These are phyloP conservation scores for Volucella bombylans DNA, from an alignment of 2,888 invertebrate species.

Conservation along the genomic window DNA sequence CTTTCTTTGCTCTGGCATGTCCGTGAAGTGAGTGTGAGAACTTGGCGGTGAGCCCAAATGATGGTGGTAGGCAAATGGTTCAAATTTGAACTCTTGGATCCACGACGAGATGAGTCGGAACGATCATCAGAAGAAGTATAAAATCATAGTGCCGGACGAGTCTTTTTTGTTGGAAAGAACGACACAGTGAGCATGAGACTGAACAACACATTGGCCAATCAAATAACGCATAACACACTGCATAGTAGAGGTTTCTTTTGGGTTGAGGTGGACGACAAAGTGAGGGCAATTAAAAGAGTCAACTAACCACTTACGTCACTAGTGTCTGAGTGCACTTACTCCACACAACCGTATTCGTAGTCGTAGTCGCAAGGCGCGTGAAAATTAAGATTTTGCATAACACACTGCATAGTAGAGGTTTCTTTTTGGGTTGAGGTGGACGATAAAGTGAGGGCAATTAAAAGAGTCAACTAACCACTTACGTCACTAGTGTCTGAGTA, in stretches of 20 bases:
- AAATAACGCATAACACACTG: background rate
- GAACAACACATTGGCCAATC: background rate
- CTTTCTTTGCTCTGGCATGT: background rate
- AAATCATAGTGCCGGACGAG: too few relatives aligned
- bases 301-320: slow-evolving; percentile 29
- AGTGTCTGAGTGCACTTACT: slow-evolving; percentile 23
- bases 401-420: background rate
- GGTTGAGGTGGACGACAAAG: background rate
- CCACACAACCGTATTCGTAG: slow-evolving; percentile 2
- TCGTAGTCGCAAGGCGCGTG: background rate
- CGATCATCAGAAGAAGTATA: too few relatives aligned
- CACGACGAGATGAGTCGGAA: too few relatives aligned
- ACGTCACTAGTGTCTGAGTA: slow-evolving; percentile 14
- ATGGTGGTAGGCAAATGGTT: background rate
- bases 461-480: slow-evolving; percentile 28
- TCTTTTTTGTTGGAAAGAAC: too few relatives aligned
- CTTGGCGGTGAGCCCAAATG: slow-evolving; percentile 48
- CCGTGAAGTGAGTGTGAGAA: slow-evolving; percentile 49
- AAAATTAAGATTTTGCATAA: background rate
- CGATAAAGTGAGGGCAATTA: background rate
- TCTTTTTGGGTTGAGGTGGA: background rate
- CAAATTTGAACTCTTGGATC: background rate
- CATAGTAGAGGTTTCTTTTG: background rate
- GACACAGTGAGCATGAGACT: too few relatives aligned
- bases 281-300: background rate